Conservation (phyloP, 2,888 invertebrate genomes). For the Chouioia cunea region DNA sequence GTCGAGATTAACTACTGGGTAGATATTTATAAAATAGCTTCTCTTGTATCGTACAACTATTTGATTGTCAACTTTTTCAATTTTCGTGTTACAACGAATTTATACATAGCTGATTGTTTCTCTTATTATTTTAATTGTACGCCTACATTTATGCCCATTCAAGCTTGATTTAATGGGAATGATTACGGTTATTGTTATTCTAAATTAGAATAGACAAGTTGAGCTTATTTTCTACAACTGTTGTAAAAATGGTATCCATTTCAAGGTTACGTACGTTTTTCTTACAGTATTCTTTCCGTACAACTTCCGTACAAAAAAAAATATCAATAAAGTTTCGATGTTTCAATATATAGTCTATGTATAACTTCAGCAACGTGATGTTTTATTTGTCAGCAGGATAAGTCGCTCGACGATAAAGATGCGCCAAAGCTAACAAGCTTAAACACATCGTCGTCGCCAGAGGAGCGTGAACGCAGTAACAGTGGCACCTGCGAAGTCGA, state of each 20-base stretch:
- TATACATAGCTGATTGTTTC: neutral
- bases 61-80: neutral
- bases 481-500: constrained; percentile 37
- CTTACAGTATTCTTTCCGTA: no score
- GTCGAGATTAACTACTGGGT: constrained; percentile 31
- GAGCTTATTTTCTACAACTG: no score
- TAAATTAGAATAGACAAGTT: no score
- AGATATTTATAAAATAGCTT: neutral
- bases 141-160: no score
- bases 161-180: no score
- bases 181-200: no score
- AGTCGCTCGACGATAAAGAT: constrained; percentile 43
- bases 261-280: no score
- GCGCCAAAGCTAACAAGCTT: constrained; percentile 8
- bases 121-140: neutral
- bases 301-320: no score
- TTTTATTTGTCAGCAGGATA: constrained; percentile 36
- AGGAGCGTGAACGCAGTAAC: constrained; percentile 22
- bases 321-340: no score
- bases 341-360: no score
- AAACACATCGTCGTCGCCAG: constrained; percentile 17
- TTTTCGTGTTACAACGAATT: neutral
- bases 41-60: constrained; percentile 9
- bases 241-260: no score
- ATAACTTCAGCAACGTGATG: no score